These are phyloP conservation scores for Mormyrus iriodes DNA, from an alignment of 2,113 vertebrate genomes.

Conservation along the genomic window DNA sequence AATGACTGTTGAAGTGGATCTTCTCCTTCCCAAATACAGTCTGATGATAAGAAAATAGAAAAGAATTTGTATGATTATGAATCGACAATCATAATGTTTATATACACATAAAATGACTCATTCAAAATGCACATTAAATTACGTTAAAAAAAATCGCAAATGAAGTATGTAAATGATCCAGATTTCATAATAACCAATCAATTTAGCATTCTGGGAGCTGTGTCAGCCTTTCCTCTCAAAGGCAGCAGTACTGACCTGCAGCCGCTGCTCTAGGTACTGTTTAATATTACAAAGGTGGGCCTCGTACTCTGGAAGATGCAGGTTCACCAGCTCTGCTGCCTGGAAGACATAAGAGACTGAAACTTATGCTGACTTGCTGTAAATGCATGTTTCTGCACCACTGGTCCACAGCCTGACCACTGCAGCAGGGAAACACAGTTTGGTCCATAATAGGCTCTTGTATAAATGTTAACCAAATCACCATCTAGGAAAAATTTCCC, in stretches of 20 bases:
- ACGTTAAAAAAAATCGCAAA: neutral
- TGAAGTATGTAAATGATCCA: neutral
- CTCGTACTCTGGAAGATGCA: conserved; percentile 67
- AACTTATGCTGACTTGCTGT: neutral
- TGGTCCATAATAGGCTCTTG: neutral
- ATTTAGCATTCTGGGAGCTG: neutral
- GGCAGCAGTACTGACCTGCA: conserved; percentile 60
- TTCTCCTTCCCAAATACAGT: conserved; percentile 67
- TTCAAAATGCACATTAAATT: neutral
- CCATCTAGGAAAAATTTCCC: too few species aligned
- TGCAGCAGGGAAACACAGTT: neutral
- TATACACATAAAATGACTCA: neutral
- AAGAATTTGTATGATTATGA: neutral
- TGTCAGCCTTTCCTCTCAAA: neutral
- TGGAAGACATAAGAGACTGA: conserved; percentile 43
- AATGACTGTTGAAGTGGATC: conserved; percentile 75
- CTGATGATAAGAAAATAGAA: conserved; percentile 48
- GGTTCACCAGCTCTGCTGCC: conserved; percentile 86
- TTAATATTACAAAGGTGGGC: conserved; percentile 69
- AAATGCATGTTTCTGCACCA: neutral
- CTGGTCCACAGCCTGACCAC: neutral
- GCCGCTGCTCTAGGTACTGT: conserved; percentile 76
- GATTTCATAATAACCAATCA: neutral
- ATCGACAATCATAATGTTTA: neutral
- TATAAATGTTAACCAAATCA: neutral